phyloP scores from a whole-genome alignment of 2,113 vertebrate genomes.

The Montifringilla adamsi region DNA sequence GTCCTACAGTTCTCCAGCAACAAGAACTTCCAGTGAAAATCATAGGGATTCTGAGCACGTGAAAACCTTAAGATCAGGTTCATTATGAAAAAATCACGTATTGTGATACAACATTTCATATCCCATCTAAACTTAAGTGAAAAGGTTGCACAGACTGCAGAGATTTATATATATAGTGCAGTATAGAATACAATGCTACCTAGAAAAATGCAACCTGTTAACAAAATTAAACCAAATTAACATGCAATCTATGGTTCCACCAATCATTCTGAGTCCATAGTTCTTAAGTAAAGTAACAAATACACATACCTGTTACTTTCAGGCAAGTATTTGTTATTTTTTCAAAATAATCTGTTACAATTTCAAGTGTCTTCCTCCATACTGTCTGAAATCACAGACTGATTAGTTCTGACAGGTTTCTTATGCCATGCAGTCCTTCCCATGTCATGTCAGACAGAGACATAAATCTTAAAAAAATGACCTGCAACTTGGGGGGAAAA shows the following conservation, averaged over 20 bases:
- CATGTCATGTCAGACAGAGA: conserved; percentile 31
- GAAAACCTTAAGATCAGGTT: neutral
- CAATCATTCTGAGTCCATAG: neutral
- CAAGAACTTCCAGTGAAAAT: neutral
- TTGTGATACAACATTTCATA: neutral
- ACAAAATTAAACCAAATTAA: neutral
- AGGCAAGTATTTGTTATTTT: neutral
- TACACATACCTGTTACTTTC: neutral
- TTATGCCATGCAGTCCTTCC: conserved; percentile 52
- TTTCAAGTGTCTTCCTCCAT: conserved; percentile 24
- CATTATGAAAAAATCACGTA: neutral
- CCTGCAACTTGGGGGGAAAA: neutral
- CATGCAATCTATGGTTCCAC: neutral
- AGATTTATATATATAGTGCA: neutral
- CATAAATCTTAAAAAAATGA: conserved; percentile 32
- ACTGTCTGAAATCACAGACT: conserved; percentile 25
- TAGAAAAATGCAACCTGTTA: neutral
- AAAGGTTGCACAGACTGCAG: neutral
- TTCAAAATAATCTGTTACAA: neutral
- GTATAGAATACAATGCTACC: neutral
- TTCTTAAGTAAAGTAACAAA: neutral
- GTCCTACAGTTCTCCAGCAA: neutral
- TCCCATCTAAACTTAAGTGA: neutral
- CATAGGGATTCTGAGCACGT: neutral
- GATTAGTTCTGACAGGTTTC: conserved; percentile 64